Evolutionary conservation across 2,888 invertebrate species (phyloP).

Genomic region (Hirtodrosophila histrioides): DNA sequence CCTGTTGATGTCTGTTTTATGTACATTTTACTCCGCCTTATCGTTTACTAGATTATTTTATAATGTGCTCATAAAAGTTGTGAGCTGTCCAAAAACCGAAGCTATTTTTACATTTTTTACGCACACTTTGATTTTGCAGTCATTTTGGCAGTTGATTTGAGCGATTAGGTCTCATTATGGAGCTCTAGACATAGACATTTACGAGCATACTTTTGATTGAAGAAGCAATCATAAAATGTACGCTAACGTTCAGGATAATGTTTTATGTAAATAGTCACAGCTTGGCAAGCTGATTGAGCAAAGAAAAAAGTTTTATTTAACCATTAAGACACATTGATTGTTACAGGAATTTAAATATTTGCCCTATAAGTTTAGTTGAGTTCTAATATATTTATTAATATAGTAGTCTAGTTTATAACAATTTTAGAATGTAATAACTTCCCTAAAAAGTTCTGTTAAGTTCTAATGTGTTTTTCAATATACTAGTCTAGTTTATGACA

Average conservation of each 20-base stretch:
- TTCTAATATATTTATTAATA: too few relatives aligned
- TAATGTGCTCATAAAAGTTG: slow-evolving; percentile 62
- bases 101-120: slow-evolving; percentile 52
- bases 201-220: slow-evolving; percentile 50
- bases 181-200: slow-evolving; percentile 48
- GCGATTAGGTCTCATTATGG: slow-evolving; percentile 55
- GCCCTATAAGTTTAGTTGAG: too few relatives aligned
- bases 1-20: slow-evolving; percentile 48
- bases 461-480: too few relatives aligned
- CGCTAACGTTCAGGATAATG: neutral
- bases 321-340: too few relatives aligned
- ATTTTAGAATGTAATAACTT: too few relatives aligned
- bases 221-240: slow-evolving; percentile 12
- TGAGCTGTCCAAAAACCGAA: slow-evolving; percentile 14
- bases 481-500: too few relatives aligned
- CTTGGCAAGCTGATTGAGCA: slow-evolving; percentile 5
- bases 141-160: slow-evolving; percentile 10
- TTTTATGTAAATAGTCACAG: slow-evolving; percentile 23
- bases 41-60: slow-evolving; percentile 35
- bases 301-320: neutral
- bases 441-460: too few relatives aligned
- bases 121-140: slow-evolving; percentile 21
- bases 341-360: too few relatives aligned
- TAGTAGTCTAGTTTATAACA: too few relatives aligned
- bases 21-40: slow-evolving; percentile 12